phyloP scores from a whole-genome alignment of 1,140 invertebrate genomes.

The Orussus abietinus region DNA sequence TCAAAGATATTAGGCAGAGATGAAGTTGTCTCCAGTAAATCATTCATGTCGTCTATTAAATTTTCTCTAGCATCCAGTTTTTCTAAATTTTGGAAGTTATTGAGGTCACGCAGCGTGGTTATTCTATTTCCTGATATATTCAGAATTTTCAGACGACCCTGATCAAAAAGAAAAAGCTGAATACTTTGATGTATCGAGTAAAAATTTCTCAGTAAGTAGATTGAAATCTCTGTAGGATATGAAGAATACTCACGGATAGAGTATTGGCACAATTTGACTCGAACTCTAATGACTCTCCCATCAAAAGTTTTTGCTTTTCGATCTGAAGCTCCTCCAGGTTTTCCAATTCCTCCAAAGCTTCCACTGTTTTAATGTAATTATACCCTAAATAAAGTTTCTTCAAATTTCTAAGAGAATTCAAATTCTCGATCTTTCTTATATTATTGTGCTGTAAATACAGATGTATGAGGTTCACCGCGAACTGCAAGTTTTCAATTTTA shows the following conservation, averaged over 20 bases:
- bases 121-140: slow-evolving; percentile 56
- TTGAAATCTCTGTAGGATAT: slow-evolving; percentile 7
- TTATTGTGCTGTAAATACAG: slow-evolving; percentile 68
- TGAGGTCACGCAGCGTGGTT: slow-evolving; percentile 41
- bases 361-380: slow-evolving; percentile 65
- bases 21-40: slow-evolving; percentile 53
- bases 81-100: slow-evolving; percentile 43
- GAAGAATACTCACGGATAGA: slow-evolving; percentile 56
- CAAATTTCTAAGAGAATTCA: slow-evolving; percentile 57
- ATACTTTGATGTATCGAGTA: slow-evolving; percentile 7
- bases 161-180: slow-evolving; percentile 19
- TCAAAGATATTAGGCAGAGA: slow-evolving; percentile 54
- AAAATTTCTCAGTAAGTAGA: slow-evolving; percentile 20
- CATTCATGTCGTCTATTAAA: slow-evolving; percentile 47
- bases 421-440: slow-evolving; percentile 62
- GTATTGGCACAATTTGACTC: slow-evolving; percentile 59
- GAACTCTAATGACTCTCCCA: slow-evolving; percentile 61
- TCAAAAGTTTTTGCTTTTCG: slow-evolving; percentile 60
- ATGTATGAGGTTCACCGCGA: slow-evolving; percentile 58
- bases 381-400: slow-evolving; percentile 64
- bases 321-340: slow-evolving; percentile 64
- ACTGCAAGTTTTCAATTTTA: slow-evolving; percentile 60
- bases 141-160: slow-evolving; percentile 50
- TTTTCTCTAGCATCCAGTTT: slow-evolving; percentile 53
- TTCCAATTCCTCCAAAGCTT: slow-evolving; percentile 60